These are phyloP conservation scores for Entomyzon cyanotis DNA, from an alignment of 2,113 vertebrate species.

Conservation along the genomic window DNA sequence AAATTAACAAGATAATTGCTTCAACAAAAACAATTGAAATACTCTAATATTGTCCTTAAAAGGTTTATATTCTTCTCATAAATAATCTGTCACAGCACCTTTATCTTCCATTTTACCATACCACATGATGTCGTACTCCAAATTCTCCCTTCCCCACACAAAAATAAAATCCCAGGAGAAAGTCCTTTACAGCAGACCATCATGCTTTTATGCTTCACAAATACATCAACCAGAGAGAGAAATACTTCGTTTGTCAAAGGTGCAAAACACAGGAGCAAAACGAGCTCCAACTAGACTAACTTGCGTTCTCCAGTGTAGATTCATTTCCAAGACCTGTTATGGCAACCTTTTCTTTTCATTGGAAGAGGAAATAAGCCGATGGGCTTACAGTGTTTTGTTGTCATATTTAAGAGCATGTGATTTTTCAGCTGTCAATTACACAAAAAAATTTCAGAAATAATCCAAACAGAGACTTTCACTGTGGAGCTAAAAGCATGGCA, in stretches of 20 bases:
- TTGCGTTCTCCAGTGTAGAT: slow-evolving; percentile 67
- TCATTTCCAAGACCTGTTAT: slow-evolving; percentile 68
- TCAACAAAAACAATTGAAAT: slow-evolving; percentile 76
- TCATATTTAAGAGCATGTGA: slow-evolving; percentile 73
- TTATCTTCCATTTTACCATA: slow-evolving; percentile 72
- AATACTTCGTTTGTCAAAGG: slow-evolving; percentile 70
- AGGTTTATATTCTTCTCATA: slow-evolving; percentile 78
- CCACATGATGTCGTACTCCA: slow-evolving; percentile 73
- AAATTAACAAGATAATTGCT: slow-evolving; percentile 80
- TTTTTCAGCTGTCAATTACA: slow-evolving; percentile 75
- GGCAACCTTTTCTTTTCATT: slow-evolving; percentile 68
- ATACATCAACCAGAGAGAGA: slow-evolving; percentile 63
- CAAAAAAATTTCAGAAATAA: slow-evolving; percentile 72
- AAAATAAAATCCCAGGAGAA: slow-evolving; percentile 77
- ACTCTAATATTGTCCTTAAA: slow-evolving; percentile 77
- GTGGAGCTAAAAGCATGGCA: slow-evolving; percentile 81
- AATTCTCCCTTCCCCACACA: slow-evolving; percentile 67
- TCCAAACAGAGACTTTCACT: slow-evolving; percentile 79
- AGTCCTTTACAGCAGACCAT: slow-evolving; percentile 72
- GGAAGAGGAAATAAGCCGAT: slow-evolving; percentile 74
- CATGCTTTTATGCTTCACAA: slow-evolving; percentile 75
- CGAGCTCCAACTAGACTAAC: slow-evolving; percentile 54
- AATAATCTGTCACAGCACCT: slow-evolving; percentile 80
- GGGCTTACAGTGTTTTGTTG: slow-evolving; percentile 70
- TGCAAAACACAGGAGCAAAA: slow-evolving; percentile 70